Evolutionary conservation across 2,888 invertebrate genomes (phyloP).

Genomic region (Amphimallon solstitiale): DNA sequence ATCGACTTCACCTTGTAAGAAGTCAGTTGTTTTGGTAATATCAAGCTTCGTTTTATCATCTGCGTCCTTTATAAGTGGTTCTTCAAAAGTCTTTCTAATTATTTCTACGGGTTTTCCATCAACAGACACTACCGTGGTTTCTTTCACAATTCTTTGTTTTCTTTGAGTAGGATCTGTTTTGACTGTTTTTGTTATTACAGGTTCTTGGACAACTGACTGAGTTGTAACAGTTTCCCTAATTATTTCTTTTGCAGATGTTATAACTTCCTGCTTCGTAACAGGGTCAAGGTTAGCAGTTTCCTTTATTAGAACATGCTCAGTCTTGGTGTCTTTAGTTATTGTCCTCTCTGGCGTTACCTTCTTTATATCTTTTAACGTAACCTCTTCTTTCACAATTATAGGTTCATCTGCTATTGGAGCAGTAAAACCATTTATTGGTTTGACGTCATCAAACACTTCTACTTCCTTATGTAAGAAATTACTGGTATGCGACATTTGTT

Average conservation of each 20-base stretch:
- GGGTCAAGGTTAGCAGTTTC: conserved; percentile 21
- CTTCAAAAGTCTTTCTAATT: not conserved
- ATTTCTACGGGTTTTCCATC: conserved; percentile 14
- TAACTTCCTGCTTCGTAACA: conserved; percentile 4
- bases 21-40: conserved; percentile 21
- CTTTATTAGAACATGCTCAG: conserved; percentile 11
- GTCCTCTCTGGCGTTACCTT: not conserved
- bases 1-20: conserved; percentile 46
- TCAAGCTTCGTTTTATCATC: too few species aligned
- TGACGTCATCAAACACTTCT: conserved; percentile 44
- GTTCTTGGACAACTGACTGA: not conserved
- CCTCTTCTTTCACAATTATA: conserved; percentile 20
- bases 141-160: conserved; percentile 11
- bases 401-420: conserved; percentile 15
- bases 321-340: conserved; percentile 1
- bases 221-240: conserved; percentile 17
- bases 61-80: not conserved
- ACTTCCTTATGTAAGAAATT: conserved; percentile 53
- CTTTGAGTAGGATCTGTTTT: not conserved
- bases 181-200: not conserved
- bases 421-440: conserved; percentile 39
- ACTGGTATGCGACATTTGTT: conserved; percentile 46
- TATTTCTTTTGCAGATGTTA: conserved; percentile 19
- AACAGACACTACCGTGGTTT: conserved; percentile 16
- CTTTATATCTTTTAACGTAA: conserved; percentile 19